These are phyloP conservation scores for Drosophila conformis DNA, from an alignment of 2,888 invertebrate genomes.

Conservation along the genomic window DNA sequence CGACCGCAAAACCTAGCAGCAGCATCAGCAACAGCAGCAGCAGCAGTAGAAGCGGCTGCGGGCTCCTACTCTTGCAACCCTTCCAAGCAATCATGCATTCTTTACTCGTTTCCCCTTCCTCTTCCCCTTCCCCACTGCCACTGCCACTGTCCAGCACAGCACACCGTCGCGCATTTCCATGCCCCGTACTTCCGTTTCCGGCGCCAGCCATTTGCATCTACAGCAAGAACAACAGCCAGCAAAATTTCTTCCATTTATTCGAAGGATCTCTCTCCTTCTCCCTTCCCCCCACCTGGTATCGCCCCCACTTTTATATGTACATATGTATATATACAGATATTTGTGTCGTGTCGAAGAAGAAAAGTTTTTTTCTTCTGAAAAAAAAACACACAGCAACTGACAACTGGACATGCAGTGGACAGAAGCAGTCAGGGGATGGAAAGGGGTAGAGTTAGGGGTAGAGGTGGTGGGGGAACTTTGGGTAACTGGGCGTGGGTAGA, in stretches of 20 bases:
- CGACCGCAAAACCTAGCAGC: slow-evolving; percentile 25
- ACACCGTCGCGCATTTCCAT: slow-evolving; percentile 12
- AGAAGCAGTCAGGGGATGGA: background rate
- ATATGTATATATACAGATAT: slow-evolving; percentile 29
- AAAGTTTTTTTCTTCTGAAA: slow-evolving; percentile 60
- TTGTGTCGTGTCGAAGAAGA: slow-evolving; percentile 70
- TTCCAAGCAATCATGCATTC: slow-evolving; percentile 75
- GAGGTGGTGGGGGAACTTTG: background rate
- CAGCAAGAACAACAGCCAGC: slow-evolving; percentile 33
- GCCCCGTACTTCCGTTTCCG: slow-evolving; percentile 74
- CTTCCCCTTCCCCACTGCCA: background rate
- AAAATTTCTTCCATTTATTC: slow-evolving; percentile 73
- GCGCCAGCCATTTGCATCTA: slow-evolving; percentile 78
- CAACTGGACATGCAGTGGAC: slow-evolving; percentile 62
- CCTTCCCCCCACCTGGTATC: background rate
- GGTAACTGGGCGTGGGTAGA: slow-evolving; percentile 1
- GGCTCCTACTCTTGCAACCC: slow-evolving; percentile 31
- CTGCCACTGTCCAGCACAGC: slow-evolving; percentile 2
- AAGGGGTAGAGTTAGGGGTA: background rate
- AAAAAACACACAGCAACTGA: slow-evolving; percentile 49
- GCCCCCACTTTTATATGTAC: slow-evolving; percentile 9
- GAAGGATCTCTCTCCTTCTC: slow-evolving; percentile 42
- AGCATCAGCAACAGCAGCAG: slow-evolving; percentile 26
- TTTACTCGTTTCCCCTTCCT: slow-evolving; percentile 45
- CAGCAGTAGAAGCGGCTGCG: background rate